Evolutionary conservation across 2,113 vertebrate species (phyloP).

Genomic region (Tinamus guttatus): DNA sequence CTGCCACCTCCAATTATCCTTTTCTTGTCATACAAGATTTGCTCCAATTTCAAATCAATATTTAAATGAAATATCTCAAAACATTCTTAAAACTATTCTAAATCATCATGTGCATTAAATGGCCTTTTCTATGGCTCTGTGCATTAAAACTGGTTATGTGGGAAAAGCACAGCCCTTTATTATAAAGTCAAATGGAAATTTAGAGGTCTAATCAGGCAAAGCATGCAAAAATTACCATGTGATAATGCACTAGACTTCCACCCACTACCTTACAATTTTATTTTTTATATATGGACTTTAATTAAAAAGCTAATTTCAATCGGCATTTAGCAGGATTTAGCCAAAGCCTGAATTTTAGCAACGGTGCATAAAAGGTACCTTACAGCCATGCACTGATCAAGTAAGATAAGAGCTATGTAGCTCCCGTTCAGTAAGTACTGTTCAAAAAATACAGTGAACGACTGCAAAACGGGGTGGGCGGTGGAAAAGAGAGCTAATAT

Average conservation of each 20-base stretch:
- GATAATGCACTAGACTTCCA: neutral
- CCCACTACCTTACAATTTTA: neutral
- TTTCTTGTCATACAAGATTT: neutral
- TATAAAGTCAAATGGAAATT: neutral
- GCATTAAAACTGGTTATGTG: neutral
- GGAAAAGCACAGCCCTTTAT: neutral
- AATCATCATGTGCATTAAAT: neutral
- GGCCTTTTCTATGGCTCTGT: neutral
- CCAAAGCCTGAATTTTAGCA: neutral
- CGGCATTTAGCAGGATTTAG: neutral
- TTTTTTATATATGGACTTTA: neutral
- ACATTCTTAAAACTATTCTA: neutral
- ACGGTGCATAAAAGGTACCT: neutral
- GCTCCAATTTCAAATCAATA: neutral
- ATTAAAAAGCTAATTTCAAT: neutral
- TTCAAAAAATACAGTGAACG: neutral
- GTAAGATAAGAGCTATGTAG: neutral
- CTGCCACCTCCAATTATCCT: neutral
- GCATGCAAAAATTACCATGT: neutral
- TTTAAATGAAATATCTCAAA: neutral
- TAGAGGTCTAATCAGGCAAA: neutral
- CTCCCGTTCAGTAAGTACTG: neutral
- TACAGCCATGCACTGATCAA: neutral
- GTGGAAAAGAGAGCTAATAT: neutral
- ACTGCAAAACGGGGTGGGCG: neutral